A percentile compares a stretch with the other conserved stretches of the same genome.
phyloP scores from a whole-genome alignment of 35 echinoderm and acorn worm species.

The Anneissia japonica region DNA sequence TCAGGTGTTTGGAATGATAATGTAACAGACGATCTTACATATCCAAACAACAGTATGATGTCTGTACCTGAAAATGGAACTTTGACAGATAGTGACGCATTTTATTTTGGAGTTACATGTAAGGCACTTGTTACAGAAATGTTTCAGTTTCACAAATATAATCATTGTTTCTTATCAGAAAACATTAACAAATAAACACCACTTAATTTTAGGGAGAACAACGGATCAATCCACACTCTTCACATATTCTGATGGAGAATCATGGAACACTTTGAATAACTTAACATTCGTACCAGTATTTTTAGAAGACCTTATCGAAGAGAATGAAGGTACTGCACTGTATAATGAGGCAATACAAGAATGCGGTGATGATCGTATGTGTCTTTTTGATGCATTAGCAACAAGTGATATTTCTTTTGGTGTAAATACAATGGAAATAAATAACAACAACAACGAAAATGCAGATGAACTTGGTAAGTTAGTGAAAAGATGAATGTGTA shows the following conservation, averaged over 20 bases:
- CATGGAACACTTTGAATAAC: not conserved
- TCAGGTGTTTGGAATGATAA: constrained; percentile 15
- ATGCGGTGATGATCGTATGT: not conserved
- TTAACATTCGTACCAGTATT: not conserved
- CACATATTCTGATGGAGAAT: not conserved
- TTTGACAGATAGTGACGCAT: not conserved
- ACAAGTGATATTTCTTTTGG: not conserved
- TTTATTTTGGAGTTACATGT: constrained; percentile 15
- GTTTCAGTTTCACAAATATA: too few relatives aligned
- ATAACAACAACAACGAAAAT: not conserved
- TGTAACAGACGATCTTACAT: constrained; percentile 1
- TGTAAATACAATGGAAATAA: not conserved
- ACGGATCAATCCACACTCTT: not conserved
- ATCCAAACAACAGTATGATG: not conserved
- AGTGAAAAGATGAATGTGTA: too few relatives aligned
- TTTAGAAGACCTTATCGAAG: not conserved
- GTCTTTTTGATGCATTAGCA: not conserved
- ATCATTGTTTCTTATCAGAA: too few relatives aligned
- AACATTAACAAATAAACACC: too few relatives aligned
- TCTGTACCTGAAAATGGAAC: not conserved
- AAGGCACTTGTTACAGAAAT: too few relatives aligned
- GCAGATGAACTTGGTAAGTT: not conserved
- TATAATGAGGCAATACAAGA: not conserved
- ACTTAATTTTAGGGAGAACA: not conserved
- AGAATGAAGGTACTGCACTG: not conserved